Percentiles rank a stretch among this genome's conserved stretches.
Conservation (phyloP, 2,888 invertebrate species). For the Philaethria dido region DNA sequence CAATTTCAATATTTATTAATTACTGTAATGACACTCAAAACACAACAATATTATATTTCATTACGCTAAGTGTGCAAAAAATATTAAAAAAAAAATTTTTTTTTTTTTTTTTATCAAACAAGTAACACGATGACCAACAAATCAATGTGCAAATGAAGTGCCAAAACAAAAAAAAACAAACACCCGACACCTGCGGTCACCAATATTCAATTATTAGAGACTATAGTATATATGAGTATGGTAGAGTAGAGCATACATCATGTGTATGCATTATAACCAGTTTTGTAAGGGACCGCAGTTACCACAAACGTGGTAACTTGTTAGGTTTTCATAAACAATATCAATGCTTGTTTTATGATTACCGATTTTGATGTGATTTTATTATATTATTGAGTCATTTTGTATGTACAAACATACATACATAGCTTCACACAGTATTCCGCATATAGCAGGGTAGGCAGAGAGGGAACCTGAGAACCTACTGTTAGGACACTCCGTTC, state of each 20-base stretch:
- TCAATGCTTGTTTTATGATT: slow-evolving; percentile 29
- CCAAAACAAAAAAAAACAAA: slow-evolving; percentile 16
- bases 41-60: neutral
- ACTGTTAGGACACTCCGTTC: too few species aligned
- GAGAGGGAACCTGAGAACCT: too few species aligned
- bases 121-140: neutral
- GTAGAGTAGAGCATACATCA: slow-evolving; percentile 44
- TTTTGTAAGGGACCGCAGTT: slow-evolving; percentile 45
- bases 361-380: too few species aligned
- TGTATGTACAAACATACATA: too few species aligned
- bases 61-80: neutral
- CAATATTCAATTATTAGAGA: too few species aligned
- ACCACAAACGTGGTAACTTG: slow-evolving; percentile 44
- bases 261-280: slow-evolving; percentile 39
- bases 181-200: slow-evolving; percentile 17
- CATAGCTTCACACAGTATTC: too few species aligned
- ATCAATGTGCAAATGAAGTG: slow-evolving; percentile 20
- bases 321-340: slow-evolving; percentile 45
- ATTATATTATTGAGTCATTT: too few species aligned
- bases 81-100: too few species aligned
- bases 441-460: too few species aligned
- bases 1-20: too few species aligned
- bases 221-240: too few species aligned
- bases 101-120: neutral
- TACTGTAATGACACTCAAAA: too few species aligned